phyloP scores from a whole-genome alignment of 2,888 invertebrate species.

The Meteorus cinctellus region DNA sequence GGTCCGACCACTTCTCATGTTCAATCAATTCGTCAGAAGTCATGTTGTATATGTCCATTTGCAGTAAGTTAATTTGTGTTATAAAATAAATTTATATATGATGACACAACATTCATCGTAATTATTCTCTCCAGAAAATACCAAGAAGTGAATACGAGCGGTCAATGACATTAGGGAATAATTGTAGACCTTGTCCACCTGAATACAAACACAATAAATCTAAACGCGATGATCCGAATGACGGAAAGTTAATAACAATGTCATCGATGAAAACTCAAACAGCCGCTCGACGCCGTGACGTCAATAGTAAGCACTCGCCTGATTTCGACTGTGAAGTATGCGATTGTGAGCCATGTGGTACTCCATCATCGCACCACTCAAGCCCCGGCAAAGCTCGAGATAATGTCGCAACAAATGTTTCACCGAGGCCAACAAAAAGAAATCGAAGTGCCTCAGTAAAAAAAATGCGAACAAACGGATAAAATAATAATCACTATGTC shows the following conservation, averaged over 20 bases:
- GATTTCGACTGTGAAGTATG: slow-evolving; percentile 33
- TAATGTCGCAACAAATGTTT: slow-evolving; percentile 8
- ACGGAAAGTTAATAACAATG: not conserved
- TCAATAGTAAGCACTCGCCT: not conserved
- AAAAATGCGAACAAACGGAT: slow-evolving; percentile 47
- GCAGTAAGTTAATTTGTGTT: not conserved
- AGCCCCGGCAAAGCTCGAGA: not conserved
- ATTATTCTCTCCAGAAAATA: not conserved
- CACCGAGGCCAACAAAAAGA: slow-evolving; percentile 34
- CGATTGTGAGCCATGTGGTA: slow-evolving; percentile 37
- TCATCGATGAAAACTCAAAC: not conserved
- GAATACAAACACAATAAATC: not conserved
- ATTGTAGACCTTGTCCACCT: not conserved
- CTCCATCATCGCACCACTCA: not conserved
- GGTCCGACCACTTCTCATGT: not conserved
- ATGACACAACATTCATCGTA: not conserved
- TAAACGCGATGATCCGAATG: not conserved
- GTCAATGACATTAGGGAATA: not conserved
- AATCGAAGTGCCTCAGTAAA: slow-evolving; percentile 56
- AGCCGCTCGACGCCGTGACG: not conserved
- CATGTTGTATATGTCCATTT: slow-evolving; percentile 1
- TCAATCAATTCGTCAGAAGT: not conserved
- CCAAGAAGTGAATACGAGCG: not conserved
- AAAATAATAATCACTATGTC: slow-evolving; percentile 18
- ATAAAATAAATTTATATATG: not conserved